A percentile compares a stretch with the other conserved stretches of the same genome.
Conservation (phyloP, 2,888 invertebrate genomes). For the Crocallis elinguaria region DNA sequence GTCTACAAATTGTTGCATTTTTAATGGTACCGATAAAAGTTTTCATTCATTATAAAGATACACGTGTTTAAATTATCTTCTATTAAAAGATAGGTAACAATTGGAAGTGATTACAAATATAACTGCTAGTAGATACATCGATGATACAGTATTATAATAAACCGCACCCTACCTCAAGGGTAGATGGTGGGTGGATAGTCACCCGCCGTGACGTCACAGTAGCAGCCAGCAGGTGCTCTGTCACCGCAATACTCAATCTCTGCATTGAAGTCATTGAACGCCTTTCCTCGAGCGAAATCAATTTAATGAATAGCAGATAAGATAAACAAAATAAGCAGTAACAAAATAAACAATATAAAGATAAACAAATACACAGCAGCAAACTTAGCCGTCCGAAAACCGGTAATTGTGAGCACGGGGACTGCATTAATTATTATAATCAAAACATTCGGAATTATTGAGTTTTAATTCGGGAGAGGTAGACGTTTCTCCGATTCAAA, state of each 20-base stretch:
- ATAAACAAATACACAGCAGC: not conserved
- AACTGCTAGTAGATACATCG: not conserved
- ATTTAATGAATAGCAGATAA: constrained; percentile 12
- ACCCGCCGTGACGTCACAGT: not conserved
- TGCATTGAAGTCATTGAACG: not conserved
- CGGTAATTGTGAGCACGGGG: not conserved
- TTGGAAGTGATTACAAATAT: not conserved
- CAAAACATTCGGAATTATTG: constrained; percentile 24
- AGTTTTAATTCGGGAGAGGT: constrained; percentile 10
- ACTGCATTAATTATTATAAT: constrained; percentile 18
- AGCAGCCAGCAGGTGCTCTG: constrained; percentile 1
- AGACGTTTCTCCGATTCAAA: constrained; percentile 17
- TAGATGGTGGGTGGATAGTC: not conserved
- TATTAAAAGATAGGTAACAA: not conserved
- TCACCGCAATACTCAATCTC: constrained; percentile 1
- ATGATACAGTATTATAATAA: no score
- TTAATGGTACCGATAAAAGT: no score
- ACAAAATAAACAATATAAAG: no score
- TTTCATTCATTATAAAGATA: no score
- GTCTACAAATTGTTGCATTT: no score
- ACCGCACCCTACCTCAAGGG: not conserved
- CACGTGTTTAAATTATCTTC: no score
- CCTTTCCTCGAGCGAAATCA: constrained; percentile 1
- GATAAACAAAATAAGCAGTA: constrained; percentile 2
- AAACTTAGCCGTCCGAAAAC: constrained; percentile 2